phyloP scores from a whole-genome alignment of 2,797 vertebrate species.

The Etheostoma nigrum region DNA sequence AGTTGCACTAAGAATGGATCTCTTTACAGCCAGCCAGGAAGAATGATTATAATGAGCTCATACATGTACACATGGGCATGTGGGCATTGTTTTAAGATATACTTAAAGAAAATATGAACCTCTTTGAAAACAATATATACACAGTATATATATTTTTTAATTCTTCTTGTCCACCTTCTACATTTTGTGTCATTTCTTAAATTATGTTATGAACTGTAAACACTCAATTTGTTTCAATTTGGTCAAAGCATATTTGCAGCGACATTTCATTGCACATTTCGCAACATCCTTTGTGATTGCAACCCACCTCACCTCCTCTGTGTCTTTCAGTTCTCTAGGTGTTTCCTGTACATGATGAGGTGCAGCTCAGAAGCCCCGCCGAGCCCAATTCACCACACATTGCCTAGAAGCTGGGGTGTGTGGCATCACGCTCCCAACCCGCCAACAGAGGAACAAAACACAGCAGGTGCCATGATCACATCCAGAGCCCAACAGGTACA shows the following conservation, averaged over 20 bases:
- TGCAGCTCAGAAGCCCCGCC: conserved; percentile 53
- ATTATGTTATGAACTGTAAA: too few relatives aligned
- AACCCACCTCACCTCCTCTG: background rate
- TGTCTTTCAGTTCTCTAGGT: conserved; percentile 67
- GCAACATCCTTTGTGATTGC: background rate
- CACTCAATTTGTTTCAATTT: too few relatives aligned
- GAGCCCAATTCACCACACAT: background rate
- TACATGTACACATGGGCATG: background rate
- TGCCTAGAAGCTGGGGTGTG: conserved; percentile 25
- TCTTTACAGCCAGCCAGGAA: background rate
- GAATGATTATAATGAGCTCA: background rate
- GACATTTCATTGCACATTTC: background rate
- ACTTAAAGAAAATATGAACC: background rate
- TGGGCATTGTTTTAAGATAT: background rate
- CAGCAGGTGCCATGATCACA: background rate
- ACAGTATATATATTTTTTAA: too few relatives aligned
- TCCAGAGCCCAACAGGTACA: conserved; percentile 25
- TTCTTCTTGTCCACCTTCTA: too few relatives aligned
- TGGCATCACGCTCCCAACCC: background rate
- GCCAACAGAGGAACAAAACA: conserved; percentile 29
- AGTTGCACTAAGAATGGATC: background rate
- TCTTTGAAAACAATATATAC: too few relatives aligned
- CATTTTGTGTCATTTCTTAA: too few relatives aligned
- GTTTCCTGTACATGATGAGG: conserved; percentile 60
- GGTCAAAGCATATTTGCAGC: background rate